Base-by-base conservation (phyloP, 1,140 invertebrate species). In the Drosophila rufa region DNA sequence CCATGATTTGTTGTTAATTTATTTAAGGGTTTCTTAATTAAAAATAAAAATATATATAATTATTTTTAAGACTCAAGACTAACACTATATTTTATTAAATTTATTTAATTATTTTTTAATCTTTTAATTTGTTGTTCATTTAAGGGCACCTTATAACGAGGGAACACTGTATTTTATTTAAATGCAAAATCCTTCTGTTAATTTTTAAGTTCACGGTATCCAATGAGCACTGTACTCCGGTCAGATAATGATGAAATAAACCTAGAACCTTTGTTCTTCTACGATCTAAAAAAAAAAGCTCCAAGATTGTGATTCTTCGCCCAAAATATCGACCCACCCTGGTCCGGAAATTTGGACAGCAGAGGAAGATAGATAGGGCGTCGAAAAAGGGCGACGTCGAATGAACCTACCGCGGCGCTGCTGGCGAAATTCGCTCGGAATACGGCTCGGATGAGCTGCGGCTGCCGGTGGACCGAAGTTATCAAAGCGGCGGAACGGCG, bases 381-480 rank as follows among this genome's bases (percentile, higher is more conserved):
- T 40, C 53, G 14, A 40, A 22, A n/a, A 25, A 22, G 53, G 36
- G 53, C 53, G 36, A 22, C 36, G 33, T 11, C 33, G 33, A 17
- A 38, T 40, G 45, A 36, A 90, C 85, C 51, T 90, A 90, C 85
- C 85, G 60, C 65, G 19, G 68, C 66, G 27, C 71, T 82, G 71
- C 75, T 70, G 48, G 58, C 82, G 40, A 90, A 91, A 65, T 91
- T 85, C 2, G 81, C 78, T 50, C 68, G 60, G 36, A 90, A 77
- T 11, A 70, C 56, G 15, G 53, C 36, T 19, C 59, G 69, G 46
- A 61, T 38, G 45, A 65, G 30, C 25, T 68, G 65, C 36, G 66
- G 40, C 51, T 68, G 55, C 71, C n/a, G 67, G 48, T 50, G 51
- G 75, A 47, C 46, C 57, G 57, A 68, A 66, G 68, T 65, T 25